phyloP scores from a whole-genome alignment of 2,113 vertebrate genomes.

The Ornithorhynchus anatinus region DNA sequence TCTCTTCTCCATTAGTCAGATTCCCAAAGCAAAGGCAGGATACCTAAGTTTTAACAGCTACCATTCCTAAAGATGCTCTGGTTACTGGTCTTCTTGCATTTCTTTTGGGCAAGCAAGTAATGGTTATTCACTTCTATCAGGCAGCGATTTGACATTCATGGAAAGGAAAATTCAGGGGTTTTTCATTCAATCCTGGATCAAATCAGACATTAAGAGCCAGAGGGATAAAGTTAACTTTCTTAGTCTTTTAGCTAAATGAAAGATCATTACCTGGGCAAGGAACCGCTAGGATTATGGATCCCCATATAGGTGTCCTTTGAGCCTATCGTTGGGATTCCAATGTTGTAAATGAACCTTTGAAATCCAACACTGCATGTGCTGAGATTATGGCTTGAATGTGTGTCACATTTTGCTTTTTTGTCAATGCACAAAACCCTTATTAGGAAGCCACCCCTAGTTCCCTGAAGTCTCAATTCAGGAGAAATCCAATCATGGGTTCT shows the following conservation, averaged over 20 bases:
- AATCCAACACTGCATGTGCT: not conserved
- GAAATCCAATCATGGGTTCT: not conserved
- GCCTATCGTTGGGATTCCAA: not conserved
- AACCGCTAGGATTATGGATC: not conserved
- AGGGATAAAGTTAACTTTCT: conserved; percentile 34
- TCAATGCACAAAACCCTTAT: not conserved
- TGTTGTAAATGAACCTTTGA: not conserved
- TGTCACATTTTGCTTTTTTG: fast-evolving
- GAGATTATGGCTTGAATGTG: not conserved
- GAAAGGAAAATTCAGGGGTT: conserved; percentile 37
- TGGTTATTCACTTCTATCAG: conserved; percentile 21
- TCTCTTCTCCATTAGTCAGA: conserved; percentile 22
- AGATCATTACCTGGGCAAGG: not conserved
- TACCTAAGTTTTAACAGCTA: conserved; percentile 32
- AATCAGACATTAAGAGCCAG: conserved; percentile 10
- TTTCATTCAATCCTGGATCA: conserved; percentile 28
- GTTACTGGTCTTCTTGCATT: conserved; percentile 33
- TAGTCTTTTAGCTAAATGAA: conserved; percentile 6
- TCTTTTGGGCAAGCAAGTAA: not conserved
- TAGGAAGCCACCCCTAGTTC: no score
- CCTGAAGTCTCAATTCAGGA: not conserved
- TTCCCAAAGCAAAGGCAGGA: conserved; percentile 41
- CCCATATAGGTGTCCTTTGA: not conserved
- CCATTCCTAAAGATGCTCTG: conserved; percentile 34
- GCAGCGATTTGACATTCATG: conserved; percentile 52